Percentiles rank a stretch among this genome's conserved stretches.
Evolutionary conservation across 2,797 vertebrate species (phyloP).

Genomic region (Mus minutoides): DNA sequence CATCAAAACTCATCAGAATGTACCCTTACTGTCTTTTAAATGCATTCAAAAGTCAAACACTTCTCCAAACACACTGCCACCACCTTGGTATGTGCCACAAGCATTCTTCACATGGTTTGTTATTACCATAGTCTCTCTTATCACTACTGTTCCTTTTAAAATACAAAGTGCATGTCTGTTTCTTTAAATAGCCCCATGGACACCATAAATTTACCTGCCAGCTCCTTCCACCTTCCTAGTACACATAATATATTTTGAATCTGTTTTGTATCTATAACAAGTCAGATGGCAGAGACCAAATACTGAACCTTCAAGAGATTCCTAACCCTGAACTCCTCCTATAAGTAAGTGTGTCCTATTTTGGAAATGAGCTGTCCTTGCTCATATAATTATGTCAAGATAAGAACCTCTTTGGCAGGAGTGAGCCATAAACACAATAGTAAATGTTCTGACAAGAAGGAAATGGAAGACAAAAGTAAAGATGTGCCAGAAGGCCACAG

Average conservation of each 20-base stretch:
- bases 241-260: neutral
- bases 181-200: neutral
- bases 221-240: neutral
- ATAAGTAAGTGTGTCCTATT: neutral
- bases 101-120: neutral
- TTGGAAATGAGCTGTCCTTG: neutral
- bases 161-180: neutral
- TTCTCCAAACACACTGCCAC: neutral
- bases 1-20: constrained; percentile 12
- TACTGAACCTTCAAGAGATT: neutral
- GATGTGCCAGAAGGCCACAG: neutral
- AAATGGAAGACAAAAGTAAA: neutral
- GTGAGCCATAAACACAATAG: neutral
- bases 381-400: neutral
- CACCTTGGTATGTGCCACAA: neutral
- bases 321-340: neutral
- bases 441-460: neutral
- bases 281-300: neutral
- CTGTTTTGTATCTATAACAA: neutral
- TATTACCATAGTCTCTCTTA: neutral
- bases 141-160: constrained; percentile 20
- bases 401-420: neutral
- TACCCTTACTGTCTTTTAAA: neutral
- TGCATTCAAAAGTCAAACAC: neutral
- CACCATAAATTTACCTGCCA: neutral